Base-by-base conservation (phyloP, 2,113 vertebrate genomes). In the Oxygymnocypris stewartii region DNA sequence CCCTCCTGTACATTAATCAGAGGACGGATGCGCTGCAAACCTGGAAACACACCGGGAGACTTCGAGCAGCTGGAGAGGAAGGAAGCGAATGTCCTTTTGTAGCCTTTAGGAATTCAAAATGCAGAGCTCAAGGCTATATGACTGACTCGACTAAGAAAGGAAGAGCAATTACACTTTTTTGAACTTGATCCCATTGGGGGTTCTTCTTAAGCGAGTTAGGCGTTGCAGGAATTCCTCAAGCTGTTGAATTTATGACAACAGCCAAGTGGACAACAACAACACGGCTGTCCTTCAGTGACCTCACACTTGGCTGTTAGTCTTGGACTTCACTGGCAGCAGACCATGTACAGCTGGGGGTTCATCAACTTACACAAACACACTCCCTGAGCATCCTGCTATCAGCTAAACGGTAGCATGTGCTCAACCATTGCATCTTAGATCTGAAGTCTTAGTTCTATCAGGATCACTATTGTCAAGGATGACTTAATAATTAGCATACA, bases 241-340 rank as follows among this genome's bases (percentile, higher is more conserved):
- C 54, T 84, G 81, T 57, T 44, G 67, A 86, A 25, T 42, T 84
- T 35, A 47, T 47, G 44, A 75, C 47, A 71, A 35, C 44, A 57
- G 51, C 37, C 79, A 57, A 82, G 82, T 76, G 54, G 79, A 86
- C 81, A 87, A 84, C 87, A 85, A 79, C 71, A 88, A 54, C 73
- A 79, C 10, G 49, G n/a, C 42, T 87, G 87, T 90, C 85, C 79
- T 83, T 74, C 81, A 49, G 78, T 88, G 89, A 90, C 85, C 85
- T 85, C 85, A 82, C 78, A 71, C 73, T 65, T 74, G 86, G 61
- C 51, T n/a, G n/a, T 86, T 77, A 86, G 49, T 47, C 76, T 57
- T 37, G 59, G 54, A 65, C 79, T 75, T 35, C 63, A 65, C 44
- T 86, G 86, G 86, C 86, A 86, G 47, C 11, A 42, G 42, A 81